Evolutionary conservation across 2,113 vertebrate genomes (phyloP).

Genomic region (Rhinopomastus cyanomelas): DNA sequence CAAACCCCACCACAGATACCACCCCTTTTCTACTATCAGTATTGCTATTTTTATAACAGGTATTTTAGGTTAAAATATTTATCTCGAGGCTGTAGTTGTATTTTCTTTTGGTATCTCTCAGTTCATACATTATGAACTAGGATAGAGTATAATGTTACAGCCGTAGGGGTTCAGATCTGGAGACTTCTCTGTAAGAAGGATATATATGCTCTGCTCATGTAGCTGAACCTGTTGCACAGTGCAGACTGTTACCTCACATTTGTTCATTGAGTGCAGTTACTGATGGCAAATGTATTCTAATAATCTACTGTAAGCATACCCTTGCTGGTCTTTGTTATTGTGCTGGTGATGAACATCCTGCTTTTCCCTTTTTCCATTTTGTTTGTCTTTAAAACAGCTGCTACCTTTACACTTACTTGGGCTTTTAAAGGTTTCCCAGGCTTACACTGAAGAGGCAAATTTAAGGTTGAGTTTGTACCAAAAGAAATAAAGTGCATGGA

Average conservation of each 20-base stretch:
- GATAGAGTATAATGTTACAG: neutral
- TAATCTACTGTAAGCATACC: neutral
- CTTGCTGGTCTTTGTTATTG: neutral
- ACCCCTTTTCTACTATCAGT: neutral
- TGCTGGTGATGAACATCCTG: neutral
- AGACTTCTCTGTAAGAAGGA: neutral
- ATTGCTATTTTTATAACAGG: neutral
- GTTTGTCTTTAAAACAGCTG: neutral
- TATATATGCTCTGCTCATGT: neutral
- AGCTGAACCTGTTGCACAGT: neutral
- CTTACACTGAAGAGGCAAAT: neutral
- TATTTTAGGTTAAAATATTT: neutral
- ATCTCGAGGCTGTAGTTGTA: accelerated
- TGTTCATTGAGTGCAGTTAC: neutral
- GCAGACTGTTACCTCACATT: neutral
- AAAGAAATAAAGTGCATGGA: neutral
- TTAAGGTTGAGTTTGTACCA: neutral
- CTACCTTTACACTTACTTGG: neutral
- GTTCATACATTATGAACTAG: neutral
- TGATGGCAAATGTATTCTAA: neutral
- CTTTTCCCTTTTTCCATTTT: neutral
- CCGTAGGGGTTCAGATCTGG: neutral
- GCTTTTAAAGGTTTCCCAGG: neutral
- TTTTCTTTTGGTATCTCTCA: neutral
- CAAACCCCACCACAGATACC: no score